phyloP scores from a whole-genome alignment of 23 tunicate species.

The Trididemnum nubilum region DNA sequence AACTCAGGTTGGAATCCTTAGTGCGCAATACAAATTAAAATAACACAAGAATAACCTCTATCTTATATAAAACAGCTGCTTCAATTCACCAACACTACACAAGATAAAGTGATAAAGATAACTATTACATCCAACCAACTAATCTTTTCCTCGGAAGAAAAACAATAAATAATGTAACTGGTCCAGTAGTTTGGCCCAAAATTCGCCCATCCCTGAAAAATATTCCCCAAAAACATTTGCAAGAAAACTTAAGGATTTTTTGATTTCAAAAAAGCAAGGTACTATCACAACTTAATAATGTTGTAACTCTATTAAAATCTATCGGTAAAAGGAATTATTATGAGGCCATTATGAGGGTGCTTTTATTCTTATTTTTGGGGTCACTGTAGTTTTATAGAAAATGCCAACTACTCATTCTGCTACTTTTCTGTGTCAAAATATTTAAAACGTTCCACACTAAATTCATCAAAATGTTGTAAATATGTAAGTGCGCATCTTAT shows the following conservation, averaged over 20 bases:
- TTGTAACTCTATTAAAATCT: not conserved
- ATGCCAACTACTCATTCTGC: not conserved
- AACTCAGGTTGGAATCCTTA: too few relatives aligned
- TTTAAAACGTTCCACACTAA: not conserved
- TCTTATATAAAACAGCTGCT: too few relatives aligned
- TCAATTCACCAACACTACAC: not conserved
- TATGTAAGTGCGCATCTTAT: not conserved
- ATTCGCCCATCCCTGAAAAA: not conserved
- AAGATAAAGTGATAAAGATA: not conserved
- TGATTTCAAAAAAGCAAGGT: not conserved
- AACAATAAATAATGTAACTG: not conserved
- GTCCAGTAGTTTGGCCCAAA: not conserved
- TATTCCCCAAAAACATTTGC: not conserved
- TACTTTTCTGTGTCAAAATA: not conserved
- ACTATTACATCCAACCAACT: not conserved
- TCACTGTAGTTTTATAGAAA: not conserved
- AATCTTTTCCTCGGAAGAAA: not conserved
- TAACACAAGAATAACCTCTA: too few relatives aligned
- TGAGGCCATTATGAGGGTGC: not conserved
- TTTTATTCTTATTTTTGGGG: not conserved
- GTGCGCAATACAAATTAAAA: too few relatives aligned
- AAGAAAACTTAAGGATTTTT: not conserved
- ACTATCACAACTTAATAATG: too few relatives aligned
- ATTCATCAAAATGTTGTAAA: not conserved
- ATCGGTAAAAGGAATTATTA: not conserved